Evolutionary conservation across 1,140 invertebrate genomes (phyloP), one percentile per base, ranked within the genome.

Genomic region (Pseudomyrmex concolor): DNA sequence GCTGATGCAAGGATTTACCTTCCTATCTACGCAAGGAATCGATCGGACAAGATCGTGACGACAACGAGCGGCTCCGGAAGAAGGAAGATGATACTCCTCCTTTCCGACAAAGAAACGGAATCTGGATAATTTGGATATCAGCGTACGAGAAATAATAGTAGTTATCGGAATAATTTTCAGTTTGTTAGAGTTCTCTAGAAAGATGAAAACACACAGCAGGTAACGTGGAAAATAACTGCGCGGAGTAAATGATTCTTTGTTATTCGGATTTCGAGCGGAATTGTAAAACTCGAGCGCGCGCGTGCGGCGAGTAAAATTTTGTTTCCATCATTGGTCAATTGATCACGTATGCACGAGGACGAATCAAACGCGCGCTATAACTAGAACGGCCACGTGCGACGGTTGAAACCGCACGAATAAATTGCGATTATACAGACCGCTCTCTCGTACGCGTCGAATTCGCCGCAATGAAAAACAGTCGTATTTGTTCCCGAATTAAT

Each of bases 381-480:
- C 76, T 71, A 60, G 50, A 12, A n/a, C 54, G 50, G 73, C 43
- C 48, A 63, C 80, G 55, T 59, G 74, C 81, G 59, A 62, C 63
- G 68, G 10, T 13, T 48, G 60, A 64, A 78, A 70, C 68, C 72
- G 7, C 25, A 48, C 67, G 64, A 84, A 87, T 84, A 86, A 86
- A 87, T 87, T 80, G 74, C 67, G 73, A 86, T 84, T 87, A 86
- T 86, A 80, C 76, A 71, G 55, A 43, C 73, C 81, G 68, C 73
- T 70, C 63, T 84, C 34, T 34, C 34, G 34, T 34, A 55, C 62
- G 60, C 51, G 59, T 83, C 57, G 80, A 70, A 86, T 78, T 81
- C 43, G 85, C 57, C 67, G 67, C 86, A 87, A 86, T 86, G 81
- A 87, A 87, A 87, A 87, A 86, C 86, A 70, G 68, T 77, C 73